phyloP scores from a whole-genome alignment of 2,797 vertebrate genomes.

The Helostoma temminkii region DNA sequence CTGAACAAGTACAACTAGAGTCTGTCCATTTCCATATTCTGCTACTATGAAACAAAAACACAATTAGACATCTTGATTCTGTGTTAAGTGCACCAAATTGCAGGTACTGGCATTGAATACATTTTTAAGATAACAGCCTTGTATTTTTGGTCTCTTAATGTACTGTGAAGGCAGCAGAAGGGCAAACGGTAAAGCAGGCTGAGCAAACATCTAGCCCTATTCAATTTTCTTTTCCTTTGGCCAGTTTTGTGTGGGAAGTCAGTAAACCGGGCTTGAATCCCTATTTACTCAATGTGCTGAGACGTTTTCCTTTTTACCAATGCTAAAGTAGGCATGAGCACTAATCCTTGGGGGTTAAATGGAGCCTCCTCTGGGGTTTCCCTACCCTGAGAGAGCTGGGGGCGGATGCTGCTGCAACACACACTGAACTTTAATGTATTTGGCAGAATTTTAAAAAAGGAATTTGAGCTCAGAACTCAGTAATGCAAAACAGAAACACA shows the following conservation, averaged over 20 bases:
- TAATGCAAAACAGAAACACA: constrained; percentile 4
- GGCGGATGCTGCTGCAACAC: constrained; percentile 62
- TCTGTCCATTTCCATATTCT: constrained; percentile 29
- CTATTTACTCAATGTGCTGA: constrained; percentile 78
- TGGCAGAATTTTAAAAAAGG: constrained; percentile 54
- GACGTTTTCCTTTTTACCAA: constrained; percentile 80
- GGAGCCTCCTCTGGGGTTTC: constrained; percentile 75
- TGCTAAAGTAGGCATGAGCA: constrained; percentile 84
- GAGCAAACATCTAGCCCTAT: constrained; percentile 61
- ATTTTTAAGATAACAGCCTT: constrained; percentile 51
- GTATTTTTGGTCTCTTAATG: constrained; percentile 62
- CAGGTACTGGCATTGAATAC: constrained; percentile 50
- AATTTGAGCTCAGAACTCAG: constrained; percentile 31
- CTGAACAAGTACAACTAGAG: constrained; percentile 35
- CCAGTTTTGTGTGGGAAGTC: constrained; percentile 79
- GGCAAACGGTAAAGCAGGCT: constrained; percentile 64
- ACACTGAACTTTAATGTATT: constrained; percentile 61
- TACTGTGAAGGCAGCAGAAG: constrained; percentile 66
- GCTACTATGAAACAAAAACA: constrained; percentile 3
- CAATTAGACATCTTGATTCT: constrained; percentile 33
- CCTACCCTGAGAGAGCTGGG: constrained; percentile 79
- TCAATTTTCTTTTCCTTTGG: constrained; percentile 65
- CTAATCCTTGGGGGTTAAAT: constrained; percentile 87
- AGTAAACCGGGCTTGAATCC: constrained; percentile 67
- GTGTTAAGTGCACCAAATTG: constrained; percentile 45